A percentile compares a stretch with the other conserved stretches of the same genome.
Evolutionary conservation across 2,888 invertebrate genomes (phyloP).

Genomic region (Scrobipalpa atriplicella): DNA sequence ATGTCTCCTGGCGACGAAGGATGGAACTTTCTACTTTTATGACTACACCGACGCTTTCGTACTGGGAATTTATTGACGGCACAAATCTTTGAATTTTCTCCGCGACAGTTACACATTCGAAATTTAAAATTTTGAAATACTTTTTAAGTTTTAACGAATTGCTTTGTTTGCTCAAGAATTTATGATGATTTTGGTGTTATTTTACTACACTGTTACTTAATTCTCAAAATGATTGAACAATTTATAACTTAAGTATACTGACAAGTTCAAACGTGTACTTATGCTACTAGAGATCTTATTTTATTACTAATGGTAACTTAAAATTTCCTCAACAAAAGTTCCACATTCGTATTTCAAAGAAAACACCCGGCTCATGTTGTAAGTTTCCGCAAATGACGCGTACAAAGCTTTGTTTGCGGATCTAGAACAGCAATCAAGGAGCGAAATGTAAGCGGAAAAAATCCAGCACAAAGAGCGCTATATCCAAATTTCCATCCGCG

Average conservation of each 20-base stretch:
- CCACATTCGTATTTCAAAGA: not conserved
- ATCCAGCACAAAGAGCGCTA: conserved; percentile 48
- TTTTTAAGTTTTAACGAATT: not conserved
- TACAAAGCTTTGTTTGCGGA: conserved; percentile 30
- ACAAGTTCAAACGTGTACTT: too few relatives aligned
- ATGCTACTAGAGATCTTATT: too few relatives aligned
- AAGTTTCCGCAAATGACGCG: conserved; percentile 27
- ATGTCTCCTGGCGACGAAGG: conserved; percentile 37
- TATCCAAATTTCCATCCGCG: conserved; percentile 63
- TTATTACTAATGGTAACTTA: too few relatives aligned
- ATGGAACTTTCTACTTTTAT: conserved; percentile 28
- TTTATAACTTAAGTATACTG: too few relatives aligned
- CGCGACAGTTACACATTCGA: not conserved
- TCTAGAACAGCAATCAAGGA: conserved; percentile 44
- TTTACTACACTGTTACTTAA: too few relatives aligned
- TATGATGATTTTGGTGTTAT: not conserved
- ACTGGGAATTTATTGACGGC: conserved; percentile 34
- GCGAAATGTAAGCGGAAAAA: conserved; percentile 43
- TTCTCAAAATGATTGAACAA: too few relatives aligned
- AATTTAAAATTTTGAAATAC: not conserved
- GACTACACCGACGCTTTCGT: conserved; percentile 24
- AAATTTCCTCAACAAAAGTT: not conserved
- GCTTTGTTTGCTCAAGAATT: not conserved
- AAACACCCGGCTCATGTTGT: not conserved
- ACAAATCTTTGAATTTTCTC: conserved; percentile 30